phyloP scores from a whole-genome alignment of 2,797 vertebrate species.

The Coreius guichenoti region DNA sequence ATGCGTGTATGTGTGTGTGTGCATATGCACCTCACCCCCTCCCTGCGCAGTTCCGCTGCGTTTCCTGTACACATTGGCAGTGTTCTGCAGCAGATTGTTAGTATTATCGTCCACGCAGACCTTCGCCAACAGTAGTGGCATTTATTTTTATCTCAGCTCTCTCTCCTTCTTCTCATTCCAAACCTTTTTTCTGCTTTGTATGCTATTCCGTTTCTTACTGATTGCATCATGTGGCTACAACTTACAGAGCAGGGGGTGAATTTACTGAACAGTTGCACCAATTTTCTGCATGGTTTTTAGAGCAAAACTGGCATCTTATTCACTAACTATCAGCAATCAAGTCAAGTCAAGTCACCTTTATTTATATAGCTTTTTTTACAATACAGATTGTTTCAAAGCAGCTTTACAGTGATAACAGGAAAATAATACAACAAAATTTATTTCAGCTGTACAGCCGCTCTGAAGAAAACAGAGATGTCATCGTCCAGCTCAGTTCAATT shows the following conservation, averaged over 20 bases:
- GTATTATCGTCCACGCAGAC: slow-evolving; percentile 64
- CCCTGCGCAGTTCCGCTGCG: slow-evolving; percentile 51
- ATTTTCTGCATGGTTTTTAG: slow-evolving; percentile 28
- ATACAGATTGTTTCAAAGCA: too few species aligned
- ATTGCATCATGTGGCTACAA: slow-evolving; percentile 3
- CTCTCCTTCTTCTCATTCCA: slow-evolving; percentile 22
- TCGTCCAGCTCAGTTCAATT: too few species aligned
- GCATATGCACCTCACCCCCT: slow-evolving; percentile 23
- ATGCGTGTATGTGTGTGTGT: slow-evolving; percentile 11
- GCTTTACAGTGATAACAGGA: too few species aligned
- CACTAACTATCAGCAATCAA: not conserved
- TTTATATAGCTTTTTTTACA: too few species aligned
- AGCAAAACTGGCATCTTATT: slow-evolving; percentile 10
- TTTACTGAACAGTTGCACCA: slow-evolving; percentile 20
- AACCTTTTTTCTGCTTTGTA: slow-evolving; percentile 30
- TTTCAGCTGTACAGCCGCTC: too few species aligned
- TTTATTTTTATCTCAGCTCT: slow-evolving; percentile 69
- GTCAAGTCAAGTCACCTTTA: too few species aligned
- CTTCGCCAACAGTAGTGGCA: slow-evolving; percentile 64
- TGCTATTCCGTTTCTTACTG: slow-evolving; percentile 25
- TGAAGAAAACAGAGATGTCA: too few species aligned
- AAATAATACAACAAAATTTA: too few species aligned
- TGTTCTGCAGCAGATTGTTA: slow-evolving; percentile 71
- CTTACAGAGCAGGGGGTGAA: not conserved
- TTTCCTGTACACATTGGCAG: slow-evolving; percentile 70